Conservation (phyloP, 1,140 invertebrate species). For the Vanessa atalanta region DNA sequence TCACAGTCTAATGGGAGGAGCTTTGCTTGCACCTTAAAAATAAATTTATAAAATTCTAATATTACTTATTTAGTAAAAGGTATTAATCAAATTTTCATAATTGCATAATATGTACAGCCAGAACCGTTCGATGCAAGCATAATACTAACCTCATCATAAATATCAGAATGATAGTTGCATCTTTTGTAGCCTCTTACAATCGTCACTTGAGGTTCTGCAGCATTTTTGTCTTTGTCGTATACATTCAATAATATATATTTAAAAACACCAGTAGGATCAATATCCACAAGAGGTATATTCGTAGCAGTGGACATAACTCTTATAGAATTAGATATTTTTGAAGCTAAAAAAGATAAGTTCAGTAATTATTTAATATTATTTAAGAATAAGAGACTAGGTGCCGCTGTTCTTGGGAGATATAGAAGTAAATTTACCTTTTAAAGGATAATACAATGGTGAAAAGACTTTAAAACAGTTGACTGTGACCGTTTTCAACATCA, state of each 20-base stretch:
- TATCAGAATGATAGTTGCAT: slow-evolving; percentile 85
- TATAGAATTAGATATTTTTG: background rate
- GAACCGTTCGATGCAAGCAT: too few relatives aligned
- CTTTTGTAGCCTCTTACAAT: slow-evolving; percentile 89
- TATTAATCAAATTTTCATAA: too few relatives aligned
- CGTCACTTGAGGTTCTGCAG: slow-evolving; percentile 77
- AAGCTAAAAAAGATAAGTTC: background rate
- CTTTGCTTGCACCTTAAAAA: slow-evolving; percentile 61
- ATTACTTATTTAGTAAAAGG: background rate
- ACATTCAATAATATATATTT: slow-evolving; percentile 94
- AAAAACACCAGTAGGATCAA: slow-evolving; percentile 89
- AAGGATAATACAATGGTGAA: background rate
- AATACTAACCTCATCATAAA: slow-evolving; percentile 72
- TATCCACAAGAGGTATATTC: slow-evolving; percentile 87
- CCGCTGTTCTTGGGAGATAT: background rate
- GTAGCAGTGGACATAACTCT: slow-evolving; percentile 51
- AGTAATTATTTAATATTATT: background rate
- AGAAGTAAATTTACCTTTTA: slow-evolving; percentile 1
- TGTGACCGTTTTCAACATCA: slow-evolving; percentile 16
- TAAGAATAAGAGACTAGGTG: background rate
- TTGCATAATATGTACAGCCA: too few relatives aligned
- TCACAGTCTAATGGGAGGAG: slow-evolving; percentile 83
- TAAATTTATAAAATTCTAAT: background rate
- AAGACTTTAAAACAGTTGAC: background rate
- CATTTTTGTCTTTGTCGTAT: slow-evolving; percentile 57